Evolutionary conservation across 1,140 invertebrate species (phyloP), one percentile per base, ranked within the genome.

Genomic region (Muscidifurax raptorellus): DNA sequence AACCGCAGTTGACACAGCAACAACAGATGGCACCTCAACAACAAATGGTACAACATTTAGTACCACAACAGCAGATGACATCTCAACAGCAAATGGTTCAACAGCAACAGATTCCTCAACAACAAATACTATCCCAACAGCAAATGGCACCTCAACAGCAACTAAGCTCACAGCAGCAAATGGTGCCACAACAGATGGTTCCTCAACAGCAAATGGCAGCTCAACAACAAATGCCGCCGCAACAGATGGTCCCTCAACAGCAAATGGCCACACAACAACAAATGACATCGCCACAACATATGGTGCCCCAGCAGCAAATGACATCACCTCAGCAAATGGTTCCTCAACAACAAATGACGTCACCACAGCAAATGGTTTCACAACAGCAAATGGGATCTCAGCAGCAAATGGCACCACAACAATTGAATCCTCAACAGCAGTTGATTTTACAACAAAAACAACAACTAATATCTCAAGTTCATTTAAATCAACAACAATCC

Each of bases 91-190:
- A 93, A 30, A 87, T 92, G 30, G 91, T 87, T n/a, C 88, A 87
- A 2, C 80, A 82, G 76, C 90, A 89, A 27, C 88, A 86, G 78
- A 87, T 85, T 4, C 18, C 90, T 83, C 90, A 90, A 47, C 90
- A 90, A 52, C 89, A 90, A 67, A 78, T 91, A 6, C 90, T 89
- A 2, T 85, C 91, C 2, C 93, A 91, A 69, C 89, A 89, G 72
- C 87, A 88, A 77, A 80, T 87, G 36, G 76, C 80, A 22, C 67
- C 87, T 3, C 81, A 83, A 83, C 90, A 89, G 22, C 88, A 86
- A 72, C 80, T 88, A 64, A 86, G 88, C 80, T 89, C 88, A 78
- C 88, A 32, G 47, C 88, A 86, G 30, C 88, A 85, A 83, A 88
- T 88, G 75, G 89, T 90, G 80, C 88, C 87, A n/a, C 88, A 82